Conservation (phyloP, 2,888 invertebrate species). For the Eupithecia abbreviata region DNA sequence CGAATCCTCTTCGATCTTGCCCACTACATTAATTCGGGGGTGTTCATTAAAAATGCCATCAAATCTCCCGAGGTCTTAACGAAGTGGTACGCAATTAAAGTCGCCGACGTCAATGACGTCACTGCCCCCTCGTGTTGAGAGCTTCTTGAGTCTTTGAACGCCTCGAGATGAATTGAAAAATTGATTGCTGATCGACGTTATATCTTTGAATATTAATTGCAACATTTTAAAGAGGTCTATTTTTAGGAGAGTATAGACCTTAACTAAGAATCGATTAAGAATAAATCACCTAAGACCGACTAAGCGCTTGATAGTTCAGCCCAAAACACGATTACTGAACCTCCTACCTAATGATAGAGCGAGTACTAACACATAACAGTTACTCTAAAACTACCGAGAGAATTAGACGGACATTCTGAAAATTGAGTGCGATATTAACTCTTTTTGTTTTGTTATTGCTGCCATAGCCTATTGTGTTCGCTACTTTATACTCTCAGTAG, state of each 20-base stretch:
- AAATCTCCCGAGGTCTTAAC: constrained; percentile 75
- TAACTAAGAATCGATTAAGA: background rate
- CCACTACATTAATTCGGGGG: constrained; percentile 82
- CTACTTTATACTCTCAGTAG: too few relatives aligned
- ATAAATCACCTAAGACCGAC: too few relatives aligned
- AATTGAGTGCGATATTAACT: too few relatives aligned
- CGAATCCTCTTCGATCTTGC: constrained; percentile 72
- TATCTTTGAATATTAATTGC: constrained; percentile 8
- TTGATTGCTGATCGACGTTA: constrained; percentile 67
- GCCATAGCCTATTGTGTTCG: too few relatives aligned
- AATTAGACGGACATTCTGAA: too few relatives aligned
- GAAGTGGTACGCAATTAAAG: constrained; percentile 83
- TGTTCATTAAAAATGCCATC: constrained; percentile 84
- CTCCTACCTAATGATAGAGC: too few relatives aligned
- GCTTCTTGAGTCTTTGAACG: constrained; percentile 69
- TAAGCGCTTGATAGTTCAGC: too few relatives aligned
- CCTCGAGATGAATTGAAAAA: constrained; percentile 75
- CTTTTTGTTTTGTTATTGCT: too few relatives aligned
- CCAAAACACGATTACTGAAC: too few relatives aligned
- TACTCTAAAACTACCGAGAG: too few relatives aligned
- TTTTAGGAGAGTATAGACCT: background rate
- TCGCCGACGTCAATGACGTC: constrained; percentile 76
- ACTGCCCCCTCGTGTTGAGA: constrained; percentile 59
- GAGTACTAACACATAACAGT: too few relatives aligned
- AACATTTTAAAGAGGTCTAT: background rate